These are phyloP conservation scores for Squalus acanthias DNA, from an alignment of 2,797 vertebrate genomes.

Conservation along the genomic window DNA sequence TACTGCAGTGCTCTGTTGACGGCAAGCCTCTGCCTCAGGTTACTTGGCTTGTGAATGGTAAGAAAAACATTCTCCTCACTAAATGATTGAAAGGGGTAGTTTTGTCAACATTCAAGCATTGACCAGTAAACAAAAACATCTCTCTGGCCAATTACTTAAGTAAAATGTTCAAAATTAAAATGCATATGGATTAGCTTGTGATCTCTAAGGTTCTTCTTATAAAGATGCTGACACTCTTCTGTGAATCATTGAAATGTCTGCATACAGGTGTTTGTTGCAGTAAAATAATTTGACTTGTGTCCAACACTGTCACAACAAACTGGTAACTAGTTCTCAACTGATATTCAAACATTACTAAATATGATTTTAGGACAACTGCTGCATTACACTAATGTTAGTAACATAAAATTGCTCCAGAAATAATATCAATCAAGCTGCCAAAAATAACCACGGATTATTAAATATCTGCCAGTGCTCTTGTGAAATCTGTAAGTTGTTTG, in stretches of 20 bases:
- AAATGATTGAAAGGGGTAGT: neutral
- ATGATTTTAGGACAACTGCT: neutral
- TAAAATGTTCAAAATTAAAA: neutral
- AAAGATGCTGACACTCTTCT: neutral
- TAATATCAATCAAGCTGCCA: neutral
- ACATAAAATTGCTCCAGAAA: neutral
- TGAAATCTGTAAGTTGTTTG: neutral
- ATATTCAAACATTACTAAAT: neutral
- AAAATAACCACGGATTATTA: neutral
- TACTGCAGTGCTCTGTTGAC: slow-evolving; percentile 63
- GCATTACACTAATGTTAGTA: neutral
- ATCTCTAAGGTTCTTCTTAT: neutral
- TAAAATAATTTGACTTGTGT: neutral
- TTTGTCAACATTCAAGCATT: neutral
- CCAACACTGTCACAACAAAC: neutral
- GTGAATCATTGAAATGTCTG: neutral
- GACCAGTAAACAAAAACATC: neutral
- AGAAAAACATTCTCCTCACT: slow-evolving; percentile 45
- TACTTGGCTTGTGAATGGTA: slow-evolving; percentile 76
- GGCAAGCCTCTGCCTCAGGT: slow-evolving; percentile 62
- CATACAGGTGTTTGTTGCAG: neutral
- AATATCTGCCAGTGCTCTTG: neutral
- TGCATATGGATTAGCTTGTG: slow-evolving; percentile 24
- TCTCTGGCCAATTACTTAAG: neutral
- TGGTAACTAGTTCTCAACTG: neutral